phyloP scores from a whole-genome alignment of 2,113 vertebrate species.

The Boulengeromyrus knoepffleri region DNA sequence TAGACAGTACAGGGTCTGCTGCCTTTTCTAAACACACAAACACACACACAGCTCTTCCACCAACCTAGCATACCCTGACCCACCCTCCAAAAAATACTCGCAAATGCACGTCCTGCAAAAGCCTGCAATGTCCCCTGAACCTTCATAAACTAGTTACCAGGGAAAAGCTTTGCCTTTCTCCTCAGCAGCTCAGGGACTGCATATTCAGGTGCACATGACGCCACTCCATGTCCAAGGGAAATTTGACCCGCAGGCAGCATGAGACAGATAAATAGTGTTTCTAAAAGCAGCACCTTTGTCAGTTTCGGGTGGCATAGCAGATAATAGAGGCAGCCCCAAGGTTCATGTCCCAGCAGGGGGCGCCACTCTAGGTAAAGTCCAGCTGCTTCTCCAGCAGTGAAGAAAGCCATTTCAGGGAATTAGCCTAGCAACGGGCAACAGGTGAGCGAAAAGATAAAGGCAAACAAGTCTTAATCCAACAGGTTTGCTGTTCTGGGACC shows the following conservation, averaged over 20 bases:
- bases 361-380: neutral
- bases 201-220: neutral
- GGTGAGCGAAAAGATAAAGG: neutral
- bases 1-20: neutral
- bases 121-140: neutral
- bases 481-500: neutral
- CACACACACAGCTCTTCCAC: slow-evolving; percentile 3
- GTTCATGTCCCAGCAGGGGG: neutral
- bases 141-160: neutral
- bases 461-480: neutral
- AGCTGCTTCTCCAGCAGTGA: neutral
- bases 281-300: neutral
- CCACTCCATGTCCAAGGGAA: neutral
- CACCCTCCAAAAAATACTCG: neutral
- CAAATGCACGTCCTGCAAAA: neutral
- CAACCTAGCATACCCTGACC: neutral
- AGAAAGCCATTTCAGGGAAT: neutral
- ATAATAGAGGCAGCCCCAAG: neutral
- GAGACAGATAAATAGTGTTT: neutral
- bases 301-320: neutral
- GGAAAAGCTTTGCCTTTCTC: neutral
- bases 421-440: neutral
- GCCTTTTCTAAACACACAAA: neutral
- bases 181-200: neutral
- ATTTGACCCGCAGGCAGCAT: neutral